Conservation (phyloP, 1,140 invertebrate genomes). For the Dinothrombium tinctorium region DNA sequence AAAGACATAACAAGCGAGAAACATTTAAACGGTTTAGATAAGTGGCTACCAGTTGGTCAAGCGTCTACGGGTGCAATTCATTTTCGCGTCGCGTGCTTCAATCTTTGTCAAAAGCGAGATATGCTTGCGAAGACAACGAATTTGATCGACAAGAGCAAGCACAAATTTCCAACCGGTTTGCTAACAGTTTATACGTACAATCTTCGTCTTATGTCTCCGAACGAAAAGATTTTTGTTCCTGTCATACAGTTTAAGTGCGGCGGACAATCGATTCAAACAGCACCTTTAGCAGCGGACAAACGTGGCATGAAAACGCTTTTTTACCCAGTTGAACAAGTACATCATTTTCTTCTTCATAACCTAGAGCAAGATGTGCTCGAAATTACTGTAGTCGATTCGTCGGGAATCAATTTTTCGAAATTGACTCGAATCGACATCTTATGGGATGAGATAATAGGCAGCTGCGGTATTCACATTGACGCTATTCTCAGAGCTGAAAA, state of each 20-base stretch:
- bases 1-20: neutral
- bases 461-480: neutral
- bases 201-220: neutral
- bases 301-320: no score
- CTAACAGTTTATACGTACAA: neutral
- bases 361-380: neutral
- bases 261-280: neutral
- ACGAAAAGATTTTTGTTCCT: neutral
- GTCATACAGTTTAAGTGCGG: neutral
- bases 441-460: neutral
- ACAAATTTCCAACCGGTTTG: neutral
- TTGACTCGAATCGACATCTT: neutral
- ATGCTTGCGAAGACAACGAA: no score
- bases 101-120: no score
- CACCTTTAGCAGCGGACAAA: neutral
- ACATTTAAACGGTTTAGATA: constrained; percentile 2
- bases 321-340: neutral
- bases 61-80: neutral
- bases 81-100: constrained; percentile 3
- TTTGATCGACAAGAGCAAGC: neutral
- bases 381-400: neutral
- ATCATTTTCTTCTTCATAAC: neutral
- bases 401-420: neutral
- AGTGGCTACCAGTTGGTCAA: constrained; percentile 2
- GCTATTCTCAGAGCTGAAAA: neutral